phyloP scores from a whole-genome alignment of 2,888 invertebrate genomes.

The Xestobium rufovillosum region DNA sequence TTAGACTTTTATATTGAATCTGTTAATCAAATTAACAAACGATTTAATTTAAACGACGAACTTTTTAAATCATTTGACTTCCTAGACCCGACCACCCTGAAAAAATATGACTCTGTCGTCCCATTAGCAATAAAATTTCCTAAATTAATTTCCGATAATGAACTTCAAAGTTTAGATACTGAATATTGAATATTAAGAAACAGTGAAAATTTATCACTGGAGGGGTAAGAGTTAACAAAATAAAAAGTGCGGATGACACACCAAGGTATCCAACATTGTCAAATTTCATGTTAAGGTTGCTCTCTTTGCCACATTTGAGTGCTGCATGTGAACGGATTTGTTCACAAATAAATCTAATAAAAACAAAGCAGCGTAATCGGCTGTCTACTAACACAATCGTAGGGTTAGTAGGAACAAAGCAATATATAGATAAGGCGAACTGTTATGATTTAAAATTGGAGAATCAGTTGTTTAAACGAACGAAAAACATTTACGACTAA shows the following conservation, averaged over 20 bases:
- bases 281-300: constrained; percentile 2
- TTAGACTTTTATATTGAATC: constrained; percentile 16
- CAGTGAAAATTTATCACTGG: neutral
- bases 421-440: constrained; percentile 2
- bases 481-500: too few species aligned
- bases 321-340: constrained; percentile 2
- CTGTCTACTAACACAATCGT: neutral
- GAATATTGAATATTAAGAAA: constrained; percentile 12
- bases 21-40: constrained; percentile 14
- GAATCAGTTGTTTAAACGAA: neutral
- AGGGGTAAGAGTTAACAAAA: constrained; percentile 13
- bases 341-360: too few species aligned
- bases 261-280: constrained; percentile 5
- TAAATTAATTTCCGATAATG: neutral
- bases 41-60: constrained; percentile 10
- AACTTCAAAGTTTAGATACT: constrained; percentile 16
- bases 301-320: constrained; percentile 1
- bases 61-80: constrained; percentile 13
- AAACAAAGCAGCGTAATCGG: neutral
- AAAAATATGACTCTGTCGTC: constrained; percentile 11
- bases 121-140: constrained; percentile 10
- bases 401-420: neutral
- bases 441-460: neutral
- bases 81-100: constrained; percentile 5
- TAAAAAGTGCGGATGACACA: constrained; percentile 17